These are phyloP conservation scores for Pao palembangensis DNA, from an alignment of 2,113 vertebrate genomes.

Conservation along the genomic window DNA sequence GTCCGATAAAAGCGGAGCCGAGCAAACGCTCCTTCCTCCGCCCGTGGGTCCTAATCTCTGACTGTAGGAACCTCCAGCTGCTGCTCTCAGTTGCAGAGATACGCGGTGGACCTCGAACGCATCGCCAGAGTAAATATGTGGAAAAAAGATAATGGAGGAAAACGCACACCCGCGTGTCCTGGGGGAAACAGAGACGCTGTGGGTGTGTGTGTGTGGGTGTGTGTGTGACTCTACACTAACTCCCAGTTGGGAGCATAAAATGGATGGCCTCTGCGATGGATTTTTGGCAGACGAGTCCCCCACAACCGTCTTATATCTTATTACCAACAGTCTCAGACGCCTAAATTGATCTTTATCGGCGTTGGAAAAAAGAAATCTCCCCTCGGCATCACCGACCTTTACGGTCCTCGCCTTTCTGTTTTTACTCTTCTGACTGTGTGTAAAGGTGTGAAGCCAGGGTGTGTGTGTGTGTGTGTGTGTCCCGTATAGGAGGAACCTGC, in stretches of 20 bases:
- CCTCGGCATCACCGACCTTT: constrained; percentile 55
- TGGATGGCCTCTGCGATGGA: constrained; percentile 61
- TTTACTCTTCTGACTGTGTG: constrained; percentile 15
- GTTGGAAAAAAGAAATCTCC: constrained; percentile 50
- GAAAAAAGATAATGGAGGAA: constrained; percentile 39
- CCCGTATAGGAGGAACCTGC: constrained; percentile 33
- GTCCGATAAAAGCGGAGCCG: constrained; percentile 56
- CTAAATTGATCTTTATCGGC: constrained; percentile 68
- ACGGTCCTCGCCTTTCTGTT: constrained; percentile 58
- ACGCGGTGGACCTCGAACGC: constrained; percentile 39
- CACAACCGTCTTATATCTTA: constrained; percentile 68
- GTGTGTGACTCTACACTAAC: constrained; percentile 25
- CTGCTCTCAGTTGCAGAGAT: constrained; percentile 62
- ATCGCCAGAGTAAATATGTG: constrained; percentile 20
- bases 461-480: constrained; percentile 13
- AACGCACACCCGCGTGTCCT: constrained; percentile 22
- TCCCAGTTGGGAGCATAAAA: constrained; percentile 56
- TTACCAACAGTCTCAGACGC: constrained; percentile 63
- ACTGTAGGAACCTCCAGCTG: constrained; percentile 60
- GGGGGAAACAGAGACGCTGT: constrained; percentile 17
- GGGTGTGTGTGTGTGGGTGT: constrained; percentile 2
- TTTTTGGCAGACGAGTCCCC: constrained; percentile 63
- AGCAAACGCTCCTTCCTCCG: constrained; percentile 37
- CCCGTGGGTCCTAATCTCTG: constrained; percentile 44
- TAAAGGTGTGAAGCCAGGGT: constrained; percentile 14